These are phyloP conservation scores for Heterotilapia buettikoferi DNA, from an alignment of 2,113 vertebrate genomes.

Conservation along the genomic window DNA sequence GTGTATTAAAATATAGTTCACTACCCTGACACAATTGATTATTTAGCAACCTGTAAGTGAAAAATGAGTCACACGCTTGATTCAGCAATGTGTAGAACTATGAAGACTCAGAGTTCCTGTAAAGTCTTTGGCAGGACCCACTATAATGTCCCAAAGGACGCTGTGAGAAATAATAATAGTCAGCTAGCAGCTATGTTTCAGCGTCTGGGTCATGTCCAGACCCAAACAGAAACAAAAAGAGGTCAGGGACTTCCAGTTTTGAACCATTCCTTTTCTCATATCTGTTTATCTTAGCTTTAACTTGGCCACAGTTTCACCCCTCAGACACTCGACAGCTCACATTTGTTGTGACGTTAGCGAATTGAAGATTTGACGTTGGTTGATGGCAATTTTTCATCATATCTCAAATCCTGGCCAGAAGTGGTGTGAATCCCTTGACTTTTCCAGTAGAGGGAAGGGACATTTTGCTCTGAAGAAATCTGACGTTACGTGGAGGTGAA, in stretches of 20 bases:
- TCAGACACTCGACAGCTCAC: neutral
- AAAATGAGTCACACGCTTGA: neutral
- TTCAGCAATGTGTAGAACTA: neutral
- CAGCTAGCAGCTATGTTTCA: neutral
- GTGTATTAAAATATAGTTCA: neutral
- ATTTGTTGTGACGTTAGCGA: conserved; percentile 43
- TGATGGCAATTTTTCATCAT: neutral
- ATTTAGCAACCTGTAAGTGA: neutral
- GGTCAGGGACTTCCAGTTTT: neutral
- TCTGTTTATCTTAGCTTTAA: conserved; percentile 48
- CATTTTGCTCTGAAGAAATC: neutral
- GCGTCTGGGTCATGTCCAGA: conserved; percentile 7
- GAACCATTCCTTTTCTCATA: neutral
- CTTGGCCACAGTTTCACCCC: conserved; percentile 17
- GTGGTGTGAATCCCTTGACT: neutral
- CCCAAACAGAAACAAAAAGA: conserved; percentile 18
- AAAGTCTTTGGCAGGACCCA: neutral
- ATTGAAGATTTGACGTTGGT: conserved; percentile 8
- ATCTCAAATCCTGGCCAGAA: neutral
- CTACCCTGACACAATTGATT: neutral
- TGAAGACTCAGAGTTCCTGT: neutral
- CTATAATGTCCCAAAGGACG: neutral
- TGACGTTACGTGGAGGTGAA: neutral
- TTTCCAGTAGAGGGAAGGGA: neutral
- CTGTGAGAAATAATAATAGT: conserved; percentile 3